Conservation (phyloP, 2,113 vertebrate genomes). For the Eidolon helvum region DNA sequence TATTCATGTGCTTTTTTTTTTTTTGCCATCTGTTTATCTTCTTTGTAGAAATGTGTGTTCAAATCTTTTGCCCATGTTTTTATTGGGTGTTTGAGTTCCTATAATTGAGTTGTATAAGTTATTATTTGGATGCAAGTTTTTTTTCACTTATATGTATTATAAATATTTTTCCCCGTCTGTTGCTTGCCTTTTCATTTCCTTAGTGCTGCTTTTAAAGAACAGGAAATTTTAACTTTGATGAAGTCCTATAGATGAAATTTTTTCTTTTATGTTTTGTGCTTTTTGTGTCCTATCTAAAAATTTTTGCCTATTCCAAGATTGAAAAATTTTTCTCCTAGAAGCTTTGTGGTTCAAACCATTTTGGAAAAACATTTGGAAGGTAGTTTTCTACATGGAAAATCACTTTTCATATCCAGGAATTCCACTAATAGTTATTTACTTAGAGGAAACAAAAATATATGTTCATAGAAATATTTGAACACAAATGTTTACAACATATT, state of each 20-base stretch:
- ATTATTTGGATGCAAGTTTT: constrained; percentile 57
- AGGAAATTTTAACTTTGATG: constrained; percentile 23
- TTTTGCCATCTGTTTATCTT: constrained; percentile 67
- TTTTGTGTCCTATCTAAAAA: not conserved
- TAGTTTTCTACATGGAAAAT: not conserved
- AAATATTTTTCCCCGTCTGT: constrained; percentile 63
- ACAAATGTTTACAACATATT: not conserved
- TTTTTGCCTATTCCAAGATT: not conserved
- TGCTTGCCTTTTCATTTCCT: constrained; percentile 56
- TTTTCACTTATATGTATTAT: constrained; percentile 43
- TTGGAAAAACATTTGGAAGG: not conserved
- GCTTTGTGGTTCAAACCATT: constrained; percentile 30
- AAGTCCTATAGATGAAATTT: not conserved
- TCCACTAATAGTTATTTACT: not conserved
- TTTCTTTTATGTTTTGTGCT: constrained; percentile 19
- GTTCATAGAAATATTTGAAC: not conserved
- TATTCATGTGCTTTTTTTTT: constrained; percentile 50
- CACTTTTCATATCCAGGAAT: not conserved
- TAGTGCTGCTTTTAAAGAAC: constrained; percentile 26
- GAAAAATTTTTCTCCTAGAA: not conserved
- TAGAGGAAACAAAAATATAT: not conserved
- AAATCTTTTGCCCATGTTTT: constrained; percentile 68
- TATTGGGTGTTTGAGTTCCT: constrained; percentile 60
- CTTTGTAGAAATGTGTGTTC: constrained; percentile 67
- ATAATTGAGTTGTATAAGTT: constrained; percentile 50